A percentile compares a stretch with the other conserved stretches of the same genome.
These are phyloP conservation scores for Ictalurus punctatus DNA, from an alignment of 2,113 vertebrate genomes.

Conservation along the genomic window DNA sequence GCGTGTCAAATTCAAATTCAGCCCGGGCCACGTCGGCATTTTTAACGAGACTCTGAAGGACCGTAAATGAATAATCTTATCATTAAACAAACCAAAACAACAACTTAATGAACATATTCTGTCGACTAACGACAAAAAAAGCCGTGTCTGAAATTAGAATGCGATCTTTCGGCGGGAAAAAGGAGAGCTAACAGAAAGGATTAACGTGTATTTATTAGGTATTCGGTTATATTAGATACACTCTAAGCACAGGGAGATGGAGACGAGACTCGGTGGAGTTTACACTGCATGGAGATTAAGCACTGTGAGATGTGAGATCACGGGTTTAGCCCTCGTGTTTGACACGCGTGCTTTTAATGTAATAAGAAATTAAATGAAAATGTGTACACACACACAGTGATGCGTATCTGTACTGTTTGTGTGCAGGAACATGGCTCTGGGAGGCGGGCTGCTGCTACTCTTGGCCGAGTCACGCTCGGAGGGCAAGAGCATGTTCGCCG, in stretches of 20 bases:
- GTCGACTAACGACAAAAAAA: background rate
- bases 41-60: background rate
- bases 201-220: background rate
- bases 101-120: background rate
- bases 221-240: background rate
- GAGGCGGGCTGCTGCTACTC: conserved; percentile 90
- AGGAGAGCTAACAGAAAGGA: background rate
- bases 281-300: background rate
- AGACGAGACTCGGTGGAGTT: background rate
- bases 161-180: background rate
- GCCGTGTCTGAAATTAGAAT: background rate
- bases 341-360: background rate
- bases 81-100: too few species aligned
- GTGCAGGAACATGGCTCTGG: conserved; percentile 92
- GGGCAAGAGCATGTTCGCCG: conserved; percentile 98
- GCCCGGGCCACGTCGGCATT: background rate
- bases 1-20: background rate
- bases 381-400: background rate
- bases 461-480: conserved; percentile 93
- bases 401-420: background rate
- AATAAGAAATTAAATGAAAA: background rate
- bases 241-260: background rate
- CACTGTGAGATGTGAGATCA: background rate
- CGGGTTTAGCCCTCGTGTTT: background rate
- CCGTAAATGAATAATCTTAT: too few species aligned